Conservation (phyloP, 2,113 vertebrate species). For the Acrocephalus arundinaceus region DNA sequence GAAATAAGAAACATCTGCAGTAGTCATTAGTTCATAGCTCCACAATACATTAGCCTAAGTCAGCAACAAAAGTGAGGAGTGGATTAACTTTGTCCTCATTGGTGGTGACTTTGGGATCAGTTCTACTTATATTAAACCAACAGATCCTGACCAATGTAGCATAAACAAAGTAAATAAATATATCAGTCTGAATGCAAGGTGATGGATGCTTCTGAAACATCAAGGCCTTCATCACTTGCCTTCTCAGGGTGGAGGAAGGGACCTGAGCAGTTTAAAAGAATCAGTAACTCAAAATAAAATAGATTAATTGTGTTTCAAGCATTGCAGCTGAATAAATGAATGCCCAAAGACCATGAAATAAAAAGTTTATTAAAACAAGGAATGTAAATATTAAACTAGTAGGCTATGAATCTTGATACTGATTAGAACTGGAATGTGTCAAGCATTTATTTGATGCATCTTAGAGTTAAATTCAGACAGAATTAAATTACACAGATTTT, state of each 20-base stretch:
- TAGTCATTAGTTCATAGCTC: conserved; percentile 44
- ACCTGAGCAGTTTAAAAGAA: not conserved
- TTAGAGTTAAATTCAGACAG: not conserved
- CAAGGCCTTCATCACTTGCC: not conserved
- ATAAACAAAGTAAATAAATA: not conserved
- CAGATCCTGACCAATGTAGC: not conserved
- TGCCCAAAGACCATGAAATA: not conserved
- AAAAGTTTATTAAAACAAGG: not conserved
- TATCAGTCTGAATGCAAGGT: not conserved
- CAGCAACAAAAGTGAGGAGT: not conserved
- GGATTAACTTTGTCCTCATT: conserved; percentile 25
- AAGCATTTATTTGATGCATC: not conserved
- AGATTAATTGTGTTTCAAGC: not conserved
- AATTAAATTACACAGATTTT: not conserved
- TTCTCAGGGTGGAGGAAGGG: not conserved
- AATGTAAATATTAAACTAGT: not conserved
- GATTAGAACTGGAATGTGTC: not conserved
- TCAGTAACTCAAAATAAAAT: not conserved
- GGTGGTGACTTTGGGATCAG: not conserved
- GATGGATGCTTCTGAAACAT: not conserved
- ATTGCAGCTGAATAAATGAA: not conserved
- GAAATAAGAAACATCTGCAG: conserved; percentile 59
- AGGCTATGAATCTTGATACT: not conserved
- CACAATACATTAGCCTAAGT: conserved; percentile 23
- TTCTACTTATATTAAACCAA: not conserved